Evolutionary conservation across 2,113 vertebrate species (phyloP), one percentile per base, ranked within the genome.

Genomic region (Tauraco erythrolophus): DNA sequence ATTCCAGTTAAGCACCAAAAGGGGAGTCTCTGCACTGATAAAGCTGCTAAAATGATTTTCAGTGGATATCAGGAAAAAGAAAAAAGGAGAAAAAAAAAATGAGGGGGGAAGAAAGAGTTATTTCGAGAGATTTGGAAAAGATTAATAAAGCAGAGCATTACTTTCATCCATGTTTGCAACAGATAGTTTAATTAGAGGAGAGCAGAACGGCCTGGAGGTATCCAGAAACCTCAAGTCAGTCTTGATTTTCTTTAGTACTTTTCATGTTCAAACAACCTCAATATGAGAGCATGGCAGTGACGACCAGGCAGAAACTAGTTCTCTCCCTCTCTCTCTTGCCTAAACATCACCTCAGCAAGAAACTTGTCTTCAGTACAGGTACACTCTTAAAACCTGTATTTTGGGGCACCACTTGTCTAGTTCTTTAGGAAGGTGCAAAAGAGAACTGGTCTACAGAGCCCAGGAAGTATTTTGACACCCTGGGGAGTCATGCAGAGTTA

Each of bases 71-170:
- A 79, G 8, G 41, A 11, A 46, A 74, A 68, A 54, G 6, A 19
- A 14, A 1, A 10, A 6, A 21, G 43, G 14, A 5, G 8, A 23
- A 43, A 68, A 48, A 22, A n/a, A 41, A 6, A 19, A 48, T 21
- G 21, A 4, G 13, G 25, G 27, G 23, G 35, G 25, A 30, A 21
- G 1, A 48, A 11, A 58, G 5, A 28, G 2, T 0, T 48, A 27
- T 77, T 74, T 89, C 35, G 35, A 91, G 46, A 77, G 6, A 43
- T 57, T 81, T 79, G 64, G 43, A 69, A 71, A 74, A 75, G 0
- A 71, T 45, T 62, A 93, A 65, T 45, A 71, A 82, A 93, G 31
- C 25, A 88, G 39, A 62, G 5, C 19, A 61, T 76, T 81, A 45
- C 22, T 89, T 95, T 39, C 4, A 65, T 24, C 43, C 50, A 35